A percentile compares a stretch with the other conserved stretches of the same genome.
Evolutionary conservation across 2,888 invertebrate species (phyloP).

Genomic region (Patella depressa): DNA sequence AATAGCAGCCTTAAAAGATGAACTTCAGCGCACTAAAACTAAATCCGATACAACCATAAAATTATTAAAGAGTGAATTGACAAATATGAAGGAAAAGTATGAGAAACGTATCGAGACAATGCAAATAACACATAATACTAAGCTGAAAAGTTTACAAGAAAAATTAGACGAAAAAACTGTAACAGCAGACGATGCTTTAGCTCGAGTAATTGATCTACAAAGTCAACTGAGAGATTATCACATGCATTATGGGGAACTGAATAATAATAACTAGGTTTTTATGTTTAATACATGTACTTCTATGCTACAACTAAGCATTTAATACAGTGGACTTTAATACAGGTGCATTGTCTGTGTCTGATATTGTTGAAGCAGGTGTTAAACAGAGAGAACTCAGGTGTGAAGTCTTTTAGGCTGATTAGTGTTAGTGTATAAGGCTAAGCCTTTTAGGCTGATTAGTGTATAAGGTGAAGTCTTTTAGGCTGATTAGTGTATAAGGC

Average conservation of each 20-base stretch:
- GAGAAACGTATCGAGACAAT: slow-evolving; percentile 50
- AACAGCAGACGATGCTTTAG: slow-evolving; percentile 56
- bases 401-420: too few species aligned
- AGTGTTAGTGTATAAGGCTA: too few species aligned
- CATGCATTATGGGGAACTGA: slow-evolving; percentile 51
- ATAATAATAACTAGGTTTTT: background rate
- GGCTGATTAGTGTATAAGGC: too few species aligned
- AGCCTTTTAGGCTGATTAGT: too few species aligned
- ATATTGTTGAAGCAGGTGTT: background rate
- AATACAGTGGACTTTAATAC: too few species aligned
- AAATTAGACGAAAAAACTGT: slow-evolving; percentile 54
- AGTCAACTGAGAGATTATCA: slow-evolving; percentile 54
- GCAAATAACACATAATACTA: slow-evolving; percentile 42
- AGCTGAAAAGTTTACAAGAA: slow-evolving; percentile 44
- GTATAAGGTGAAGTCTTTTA: too few species aligned
- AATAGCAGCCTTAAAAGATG: slow-evolving; percentile 37
- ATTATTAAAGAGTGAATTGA: slow-evolving; percentile 43
- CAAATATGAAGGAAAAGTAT: slow-evolving; percentile 48
- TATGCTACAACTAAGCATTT: too few species aligned
- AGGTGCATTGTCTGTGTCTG: background rate
- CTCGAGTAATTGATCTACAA: slow-evolving; percentile 55
- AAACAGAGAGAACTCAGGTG: background rate
- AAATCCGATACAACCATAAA: slow-evolving; percentile 35
- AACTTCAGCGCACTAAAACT: slow-evolving; percentile 31
- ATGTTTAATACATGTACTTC: too few species aligned